phyloP scores from a whole-genome alignment of 2,888 invertebrate species.

The Autographa pulchrina region DNA sequence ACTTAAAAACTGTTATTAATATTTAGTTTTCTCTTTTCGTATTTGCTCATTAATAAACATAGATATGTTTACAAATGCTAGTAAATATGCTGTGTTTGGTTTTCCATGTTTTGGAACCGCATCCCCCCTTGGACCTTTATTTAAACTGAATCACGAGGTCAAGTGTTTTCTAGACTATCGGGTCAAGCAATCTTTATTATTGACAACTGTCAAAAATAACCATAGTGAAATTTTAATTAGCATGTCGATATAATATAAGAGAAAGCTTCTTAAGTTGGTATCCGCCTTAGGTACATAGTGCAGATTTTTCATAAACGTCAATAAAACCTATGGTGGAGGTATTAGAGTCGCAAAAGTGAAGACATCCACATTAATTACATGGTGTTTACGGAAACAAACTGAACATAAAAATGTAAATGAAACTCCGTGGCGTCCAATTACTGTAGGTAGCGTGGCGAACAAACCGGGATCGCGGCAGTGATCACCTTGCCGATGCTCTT shows the following conservation, averaged over 20 bases:
- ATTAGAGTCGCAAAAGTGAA: conserved; percentile 54
- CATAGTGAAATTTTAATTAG: conserved; percentile 76
- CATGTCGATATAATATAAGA: conserved; percentile 69
- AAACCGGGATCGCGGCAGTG: conserved; percentile 69
- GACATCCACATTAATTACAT: conserved; percentile 69
- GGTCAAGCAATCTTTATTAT: conserved; percentile 71
- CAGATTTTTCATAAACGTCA: conserved; percentile 59
- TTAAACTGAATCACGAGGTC: conserved; percentile 52
- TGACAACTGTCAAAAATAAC: conserved; percentile 71
- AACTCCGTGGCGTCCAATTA: conserved; percentile 78
- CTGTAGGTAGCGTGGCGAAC: conserved; percentile 64
- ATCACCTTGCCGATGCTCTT: conserved; percentile 82
- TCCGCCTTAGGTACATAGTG: conserved; percentile 52
- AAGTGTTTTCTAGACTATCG: conserved; percentile 71
- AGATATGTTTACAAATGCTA: conserved; percentile 37
- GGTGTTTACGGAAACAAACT: conserved; percentile 64
- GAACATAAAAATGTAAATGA: conserved; percentile 76
- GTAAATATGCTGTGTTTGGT: conserved; percentile 47
- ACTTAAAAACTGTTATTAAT: conserved; percentile 38
- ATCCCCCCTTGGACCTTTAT: conserved; percentile 52
- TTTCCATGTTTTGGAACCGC: conserved; percentile 26
- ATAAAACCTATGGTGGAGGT: conserved; percentile 62
- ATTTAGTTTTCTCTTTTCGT: conserved; percentile 22
- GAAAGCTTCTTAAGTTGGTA: conserved; percentile 70
- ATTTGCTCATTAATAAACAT: conserved; percentile 40